A percentile compares a stretch with the other conserved stretches of the same genome.
These are phyloP conservation scores for Tuberolachnus salignus DNA, from an alignment of 2,888 invertebrate genomes.

Conservation along the genomic window DNA sequence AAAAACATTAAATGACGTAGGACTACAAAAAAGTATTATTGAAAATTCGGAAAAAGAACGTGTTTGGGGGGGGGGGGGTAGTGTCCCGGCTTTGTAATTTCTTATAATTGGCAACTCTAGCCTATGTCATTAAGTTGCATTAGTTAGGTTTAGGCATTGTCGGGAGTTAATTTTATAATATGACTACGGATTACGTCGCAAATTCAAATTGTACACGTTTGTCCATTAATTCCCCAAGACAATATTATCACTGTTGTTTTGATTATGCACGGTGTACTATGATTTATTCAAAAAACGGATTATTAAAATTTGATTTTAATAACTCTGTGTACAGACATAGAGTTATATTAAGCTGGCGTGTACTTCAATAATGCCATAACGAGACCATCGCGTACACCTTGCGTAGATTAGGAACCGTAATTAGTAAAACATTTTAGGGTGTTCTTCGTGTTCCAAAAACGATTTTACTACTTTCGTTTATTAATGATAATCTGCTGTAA, in stretches of 20 bases:
- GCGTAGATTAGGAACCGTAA: neutral
- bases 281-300: neutral
- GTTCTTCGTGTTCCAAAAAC: no score
- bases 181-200: neutral
- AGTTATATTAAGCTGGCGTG: neutral
- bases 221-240: neutral
- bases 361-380: neutral
- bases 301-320: neutral
- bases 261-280: neutral
- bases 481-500: no score
- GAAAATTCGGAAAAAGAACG: no score
- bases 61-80: no score
- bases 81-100: no score
- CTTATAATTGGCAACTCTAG: no score
- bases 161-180: neutral
- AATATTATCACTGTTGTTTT: neutral
- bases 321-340: neutral
- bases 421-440: neutral
- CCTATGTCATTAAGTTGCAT: neutral
- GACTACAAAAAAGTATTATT: no score
- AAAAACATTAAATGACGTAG: no score
- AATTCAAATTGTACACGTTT: neutral
- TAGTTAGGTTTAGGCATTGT: conserved; percentile 4
- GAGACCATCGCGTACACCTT: neutral
- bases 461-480: no score